Base-by-base conservation (phyloP, 1,140 invertebrate genomes). In the Acromyrmex charruanus region DNA sequence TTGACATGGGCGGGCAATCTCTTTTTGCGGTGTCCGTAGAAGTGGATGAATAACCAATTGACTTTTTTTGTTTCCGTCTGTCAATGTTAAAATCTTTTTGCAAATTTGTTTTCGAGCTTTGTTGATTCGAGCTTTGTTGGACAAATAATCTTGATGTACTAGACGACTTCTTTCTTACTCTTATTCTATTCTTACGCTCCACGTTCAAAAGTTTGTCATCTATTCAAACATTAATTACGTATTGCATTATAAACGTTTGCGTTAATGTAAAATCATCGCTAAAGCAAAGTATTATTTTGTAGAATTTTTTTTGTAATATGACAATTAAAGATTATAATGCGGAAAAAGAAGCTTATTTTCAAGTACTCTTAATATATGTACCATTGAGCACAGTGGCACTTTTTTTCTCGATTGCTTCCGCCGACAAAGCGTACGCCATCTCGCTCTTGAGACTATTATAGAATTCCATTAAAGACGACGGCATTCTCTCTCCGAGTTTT, bases 391-490 rank as follows among this genome's bases (percentile, higher is more conserved):
- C 5, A 18, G 14, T 35, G 31, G 35, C 49, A 80, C 49, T 79
- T 49, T 66, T 61, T 21, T 74, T 49, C 18, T 80, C 71, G 49
- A 79, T 51, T 55, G 49, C 14, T 66, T 44, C n/a, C 35, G 71
- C 21, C 39, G 69, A 79, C 35, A 69, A 28, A 53, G 6, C 44
- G 6, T 71, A 49, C 18, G 61, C 63, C 90, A 93, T 93, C 5
- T 91, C 81, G 9, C 85, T 53, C 9, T 91, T 16, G 14, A 93
- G 89, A 9, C 71, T 75, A 16, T 91, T 72, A 77, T 94, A 94
- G 82, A 94, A 94, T 71, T 92, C 72, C 12, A 88, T 68, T 10
- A 93, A 89, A 69, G 68, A n/a, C 65, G 35, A 12, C 0, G 93
- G 87, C 9, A 94, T 53, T 71, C 53, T 63, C 14, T 92, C 87